A percentile compares a stretch with the other conserved stretches of the same genome.
phyloP scores from a whole-genome alignment of 37 sponge, comb jelly and placozoan genomes.

The Diacarnus erythraeanus region DNA sequence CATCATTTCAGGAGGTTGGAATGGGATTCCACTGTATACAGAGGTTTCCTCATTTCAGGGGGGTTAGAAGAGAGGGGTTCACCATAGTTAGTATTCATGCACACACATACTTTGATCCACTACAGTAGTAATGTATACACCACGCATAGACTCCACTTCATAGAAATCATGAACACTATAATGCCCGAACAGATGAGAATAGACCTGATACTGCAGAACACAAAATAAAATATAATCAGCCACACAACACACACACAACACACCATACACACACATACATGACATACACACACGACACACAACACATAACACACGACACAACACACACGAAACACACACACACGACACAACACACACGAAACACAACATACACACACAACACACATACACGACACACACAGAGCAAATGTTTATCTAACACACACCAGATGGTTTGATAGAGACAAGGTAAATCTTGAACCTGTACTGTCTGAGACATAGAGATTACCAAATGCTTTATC shows the following conservation, averaged over 20 bases:
- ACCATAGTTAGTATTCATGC: neutral
- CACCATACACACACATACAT: neutral
- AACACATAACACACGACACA: too few relatives aligned
- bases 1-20: too few relatives aligned
- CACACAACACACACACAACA: neutral
- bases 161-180: slow-evolving; percentile 59
- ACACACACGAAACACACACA: too few relatives aligned
- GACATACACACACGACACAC: neutral
- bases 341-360: too few relatives aligned
- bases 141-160: slow-evolving; percentile 64
- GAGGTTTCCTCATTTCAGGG: too few relatives aligned
- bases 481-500: slow-evolving; percentile 33
- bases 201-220: neutral
- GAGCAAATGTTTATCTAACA: neutral
- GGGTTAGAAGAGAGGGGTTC: neutral
- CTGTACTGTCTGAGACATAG: slow-evolving; percentile 45
- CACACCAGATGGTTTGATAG: slow-evolving; percentile 44
- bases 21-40: neutral
- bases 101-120: neutral
- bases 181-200: neutral
- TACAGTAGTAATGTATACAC: slow-evolving; percentile 65
- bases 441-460: slow-evolving; percentile 50
- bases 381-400: too few relatives aligned
- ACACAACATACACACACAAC: too few relatives aligned
- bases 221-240: neutral